Conservation (phyloP, 2,797 vertebrate genomes). For the Xenentodon cancila region DNA sequence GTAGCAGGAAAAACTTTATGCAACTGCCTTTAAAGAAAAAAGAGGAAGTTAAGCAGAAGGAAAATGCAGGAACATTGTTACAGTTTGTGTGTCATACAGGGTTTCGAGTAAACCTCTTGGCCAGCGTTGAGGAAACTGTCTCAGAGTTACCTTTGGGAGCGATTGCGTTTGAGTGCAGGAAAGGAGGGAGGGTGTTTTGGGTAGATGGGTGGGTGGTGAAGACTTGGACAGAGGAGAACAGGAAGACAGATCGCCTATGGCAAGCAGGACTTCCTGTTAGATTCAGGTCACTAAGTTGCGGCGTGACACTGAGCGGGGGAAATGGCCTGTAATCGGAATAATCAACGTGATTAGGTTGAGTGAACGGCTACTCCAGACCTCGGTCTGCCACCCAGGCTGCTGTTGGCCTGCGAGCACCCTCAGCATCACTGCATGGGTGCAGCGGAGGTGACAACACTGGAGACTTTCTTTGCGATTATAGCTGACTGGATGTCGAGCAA, state of each 20-base stretch:
- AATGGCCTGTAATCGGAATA: constrained; percentile 80
- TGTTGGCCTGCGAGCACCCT: constrained; percentile 49
- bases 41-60: constrained; percentile 52
- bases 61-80: constrained; percentile 43
- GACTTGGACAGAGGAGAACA: constrained; percentile 71
- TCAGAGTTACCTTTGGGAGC: constrained; percentile 61
- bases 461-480: neutral
- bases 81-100: constrained; percentile 16
- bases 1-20: constrained; percentile 67
- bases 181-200: constrained; percentile 24
- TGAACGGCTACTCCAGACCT: constrained; percentile 66
- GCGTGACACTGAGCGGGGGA: constrained; percentile 65
- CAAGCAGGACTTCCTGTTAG: constrained; percentile 82
- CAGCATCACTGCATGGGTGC: constrained; percentile 39
- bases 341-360: constrained; percentile 81
- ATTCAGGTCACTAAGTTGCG: constrained; percentile 77
- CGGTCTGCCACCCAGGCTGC: constrained; percentile 77
- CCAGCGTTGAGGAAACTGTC: constrained; percentile 59
- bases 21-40: constrained; percentile 58
- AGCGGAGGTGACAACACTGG: constrained; percentile 7
- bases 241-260: constrained; percentile 83
- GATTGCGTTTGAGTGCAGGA: constrained; percentile 67
- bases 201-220: constrained; percentile 46
- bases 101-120: constrained; percentile 62
- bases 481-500: constrained; percentile 4